These are phyloP conservation scores for Andricus curvator DNA, from an alignment of 2,888 invertebrate species.

Conservation along the genomic window DNA sequence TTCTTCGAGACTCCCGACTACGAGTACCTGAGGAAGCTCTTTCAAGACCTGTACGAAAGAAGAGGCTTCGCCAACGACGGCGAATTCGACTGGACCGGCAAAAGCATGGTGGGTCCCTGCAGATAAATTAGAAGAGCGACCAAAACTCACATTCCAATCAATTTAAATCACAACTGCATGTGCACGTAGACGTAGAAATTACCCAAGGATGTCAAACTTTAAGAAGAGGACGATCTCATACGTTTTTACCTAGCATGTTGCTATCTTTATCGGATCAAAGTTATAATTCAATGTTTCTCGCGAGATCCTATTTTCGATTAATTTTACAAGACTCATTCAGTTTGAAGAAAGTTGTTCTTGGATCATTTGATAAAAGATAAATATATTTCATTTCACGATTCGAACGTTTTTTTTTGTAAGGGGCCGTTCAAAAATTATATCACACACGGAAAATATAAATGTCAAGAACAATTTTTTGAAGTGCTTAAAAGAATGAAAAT, in stretches of 20 bases:
- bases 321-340: not conserved
- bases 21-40: constrained; percentile 97
- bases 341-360: not conserved
- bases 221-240: not conserved
- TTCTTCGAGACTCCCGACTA: constrained; percentile 99
- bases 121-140: constrained; percentile 49
- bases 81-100: constrained; percentile 97
- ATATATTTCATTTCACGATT: not conserved
- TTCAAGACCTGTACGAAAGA: constrained; percentile 94
- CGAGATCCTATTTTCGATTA: not conserved
- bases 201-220: not conserved
- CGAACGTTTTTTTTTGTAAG: not conserved
- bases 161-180: constrained; percentile 8
- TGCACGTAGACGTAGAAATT: not conserved
- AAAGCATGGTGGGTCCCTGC: constrained; percentile 81
- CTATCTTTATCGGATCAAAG: not conserved
- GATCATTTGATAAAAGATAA: not conserved
- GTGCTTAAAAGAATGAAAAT: no score
- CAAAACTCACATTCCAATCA: not conserved
- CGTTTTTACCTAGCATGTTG: not conserved
- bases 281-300: not conserved
- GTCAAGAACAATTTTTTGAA: no score
- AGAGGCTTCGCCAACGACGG: constrained; percentile 93
- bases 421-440: no score
- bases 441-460: no score